These are phyloP conservation scores for Tetragonisca angustula DNA, from an alignment of 2,888 invertebrate genomes.

Conservation along the genomic window DNA sequence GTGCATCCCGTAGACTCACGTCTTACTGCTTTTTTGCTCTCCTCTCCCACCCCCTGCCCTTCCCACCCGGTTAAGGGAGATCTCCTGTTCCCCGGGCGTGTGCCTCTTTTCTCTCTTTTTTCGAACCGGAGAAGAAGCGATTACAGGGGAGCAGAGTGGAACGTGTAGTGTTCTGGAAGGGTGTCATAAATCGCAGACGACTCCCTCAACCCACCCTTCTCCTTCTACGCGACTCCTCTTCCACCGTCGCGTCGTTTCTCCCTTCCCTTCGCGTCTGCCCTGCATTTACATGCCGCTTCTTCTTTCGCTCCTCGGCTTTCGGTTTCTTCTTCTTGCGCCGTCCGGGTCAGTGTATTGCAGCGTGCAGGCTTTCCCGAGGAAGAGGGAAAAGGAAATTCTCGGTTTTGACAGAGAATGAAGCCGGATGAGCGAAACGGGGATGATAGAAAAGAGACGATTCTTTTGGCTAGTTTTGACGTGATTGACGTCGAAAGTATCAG, in stretches of 20 bases:
- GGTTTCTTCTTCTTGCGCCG: slow-evolving; percentile 3
- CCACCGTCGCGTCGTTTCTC: slow-evolving; percentile 1
- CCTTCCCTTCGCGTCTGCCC: not conserved
- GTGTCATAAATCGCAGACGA: slow-evolving; percentile 59
- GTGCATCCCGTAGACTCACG: slow-evolving; percentile 7
- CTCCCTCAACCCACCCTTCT: not conserved
- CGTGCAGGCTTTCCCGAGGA: not conserved
- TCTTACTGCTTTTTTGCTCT: not conserved
- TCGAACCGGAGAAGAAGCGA: slow-evolving; percentile 47
- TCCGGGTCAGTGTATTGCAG: not conserved
- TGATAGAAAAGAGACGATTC: too few relatives aligned
- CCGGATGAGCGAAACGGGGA: too few relatives aligned
- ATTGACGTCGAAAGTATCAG: not conserved
- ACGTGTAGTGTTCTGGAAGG: slow-evolving; percentile 55
- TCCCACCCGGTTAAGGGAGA: not conserved
- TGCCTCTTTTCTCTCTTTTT: slow-evolving; percentile 9
- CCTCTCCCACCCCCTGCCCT: too few relatives aligned
- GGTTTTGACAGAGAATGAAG: not conserved
- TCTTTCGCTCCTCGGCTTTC: slow-evolving; percentile 2
- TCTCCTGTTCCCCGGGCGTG: slow-evolving; percentile 16
- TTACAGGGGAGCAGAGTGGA: slow-evolving; percentile 43
- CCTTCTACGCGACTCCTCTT: not conserved
- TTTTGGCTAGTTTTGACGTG: too few relatives aligned
- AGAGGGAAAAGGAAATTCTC: too few relatives aligned
- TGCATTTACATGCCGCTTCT: slow-evolving; percentile 40